Evolutionary conservation across 2,888 invertebrate species (phyloP), one percentile per base, ranked within the genome.

Genomic region (Sarcophaga carnaria): DNA sequence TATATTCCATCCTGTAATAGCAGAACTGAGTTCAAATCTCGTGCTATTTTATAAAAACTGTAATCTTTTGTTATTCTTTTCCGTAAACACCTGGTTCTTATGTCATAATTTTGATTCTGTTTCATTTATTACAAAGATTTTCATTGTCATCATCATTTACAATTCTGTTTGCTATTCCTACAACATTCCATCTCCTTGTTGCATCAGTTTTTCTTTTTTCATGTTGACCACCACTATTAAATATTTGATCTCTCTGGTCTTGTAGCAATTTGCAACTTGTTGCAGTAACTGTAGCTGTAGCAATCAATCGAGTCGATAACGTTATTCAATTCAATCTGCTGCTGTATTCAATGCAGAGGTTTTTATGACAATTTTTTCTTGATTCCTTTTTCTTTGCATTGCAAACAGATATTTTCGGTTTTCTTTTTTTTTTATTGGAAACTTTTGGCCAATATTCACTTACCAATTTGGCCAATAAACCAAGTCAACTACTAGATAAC

Each of bases 391-490:
- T 14, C 4, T 54, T 17, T 54, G 54, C 54, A 54, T 14, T 17
- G 12, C 17, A 54, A 54, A 14, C 14, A 14, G 17, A 17, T 3
- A 49, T 14, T 49, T 49, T 49, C 1, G 14, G 10, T 12, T 54
- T 54, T 25, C 10, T 17, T 25, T 59, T 59, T 37, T 1, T 22
- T 22, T 22, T 22, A 22, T 22, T 22, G 22, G 1, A 59, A 11
- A 47, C 8, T 25, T 71, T 47, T 66, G 45, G n/a, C 47, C 64
- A 37, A 8, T 64, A 64, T 75, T 64, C 75, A 80, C 70, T 80
- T 75, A 64, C 69, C 80, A 80, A 84, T 80, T 80, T 80, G 76
- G 76, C 77, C 82, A 86, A 86, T 83, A 83, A 83, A 77, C 62
- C 67, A 83, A 83, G 71, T 79, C 66, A 76, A 77, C 67, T 79